phyloP scores from a whole-genome alignment of 2,888 invertebrate genomes.

The Pammene aurita region DNA sequence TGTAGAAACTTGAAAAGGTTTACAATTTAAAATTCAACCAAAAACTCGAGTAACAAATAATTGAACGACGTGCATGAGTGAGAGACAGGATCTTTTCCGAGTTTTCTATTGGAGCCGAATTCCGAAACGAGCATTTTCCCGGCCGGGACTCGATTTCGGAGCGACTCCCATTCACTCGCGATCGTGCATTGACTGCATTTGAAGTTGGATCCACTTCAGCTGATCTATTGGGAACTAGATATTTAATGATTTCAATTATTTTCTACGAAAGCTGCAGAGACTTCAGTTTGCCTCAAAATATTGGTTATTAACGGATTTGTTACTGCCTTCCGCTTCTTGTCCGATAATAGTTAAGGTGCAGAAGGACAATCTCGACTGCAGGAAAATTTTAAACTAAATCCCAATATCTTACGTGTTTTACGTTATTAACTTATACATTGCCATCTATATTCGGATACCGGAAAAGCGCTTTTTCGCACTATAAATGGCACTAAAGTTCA shows the following conservation, averaged over 20 bases:
- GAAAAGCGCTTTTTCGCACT: no score
- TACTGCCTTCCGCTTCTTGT: neutral
- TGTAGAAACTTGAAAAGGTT: neutral
- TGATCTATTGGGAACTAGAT: constrained; percentile 14
- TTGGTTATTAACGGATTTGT: neutral
- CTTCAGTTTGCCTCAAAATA: neutral
- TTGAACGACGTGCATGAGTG: constrained; percentile 10
- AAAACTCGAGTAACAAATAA: neutral
- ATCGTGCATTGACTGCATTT: constrained; percentile 33
- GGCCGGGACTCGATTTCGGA: constrained; percentile 20
- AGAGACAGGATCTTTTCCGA: constrained; percentile 10
- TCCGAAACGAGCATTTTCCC: constrained; percentile 16
- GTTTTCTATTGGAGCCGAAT: constrained; percentile 25
- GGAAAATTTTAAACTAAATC: no score
- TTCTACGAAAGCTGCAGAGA: neutral
- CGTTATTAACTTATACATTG: no score
- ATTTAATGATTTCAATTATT: constrained; percentile 9
- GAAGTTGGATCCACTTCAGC: constrained; percentile 31
- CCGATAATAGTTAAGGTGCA: neutral
- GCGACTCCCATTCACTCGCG: constrained; percentile 27
- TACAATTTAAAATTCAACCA: neutral
- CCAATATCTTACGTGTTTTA: no score
- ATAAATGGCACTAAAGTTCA: no score
- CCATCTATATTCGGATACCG: no score
- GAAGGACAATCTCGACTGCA: no score